A percentile compares a stretch with the other conserved stretches of the same genome.
These are phyloP conservation scores for Cheumatopsyche charites DNA, from an alignment of 1,140 invertebrate species.

Conservation along the genomic window DNA sequence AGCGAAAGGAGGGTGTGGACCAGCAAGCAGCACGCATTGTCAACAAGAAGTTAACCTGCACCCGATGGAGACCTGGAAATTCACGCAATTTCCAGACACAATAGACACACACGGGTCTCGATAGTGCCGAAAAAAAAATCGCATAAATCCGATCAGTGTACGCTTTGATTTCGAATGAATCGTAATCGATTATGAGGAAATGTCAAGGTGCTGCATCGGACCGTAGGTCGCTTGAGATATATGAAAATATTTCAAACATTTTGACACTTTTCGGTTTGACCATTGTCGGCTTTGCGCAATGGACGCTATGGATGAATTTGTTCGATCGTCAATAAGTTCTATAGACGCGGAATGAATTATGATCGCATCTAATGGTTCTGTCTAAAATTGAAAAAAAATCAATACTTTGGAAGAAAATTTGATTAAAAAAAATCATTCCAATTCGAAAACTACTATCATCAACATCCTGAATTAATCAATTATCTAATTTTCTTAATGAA, in stretches of 20 bases:
- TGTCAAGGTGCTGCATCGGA: conserved; percentile 10
- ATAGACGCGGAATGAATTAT: no score
- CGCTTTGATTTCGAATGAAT: conserved; percentile 41
- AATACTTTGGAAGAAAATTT: no score
- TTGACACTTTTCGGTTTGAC: conserved; percentile 47
- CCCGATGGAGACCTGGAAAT: conserved; percentile 41
- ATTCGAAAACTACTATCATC: no score
- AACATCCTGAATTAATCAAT: no score
- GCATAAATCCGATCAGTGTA: conserved; percentile 42
- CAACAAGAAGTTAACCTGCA: conserved; percentile 31
- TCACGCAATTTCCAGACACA: conserved; percentile 40
- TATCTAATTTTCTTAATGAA: no score
- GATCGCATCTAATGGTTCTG: no score
- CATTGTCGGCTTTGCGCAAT: not conserved
- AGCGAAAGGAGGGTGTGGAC: conserved; percentile 29
- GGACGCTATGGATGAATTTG: no score
- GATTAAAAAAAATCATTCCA: no score
- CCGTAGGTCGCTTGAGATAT: not conserved
- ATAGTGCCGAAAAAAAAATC: conserved; percentile 37
- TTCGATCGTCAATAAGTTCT: no score
- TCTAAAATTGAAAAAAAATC: no score
- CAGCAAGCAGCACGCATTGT: conserved; percentile 20
- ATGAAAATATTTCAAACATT: conserved; percentile 47
- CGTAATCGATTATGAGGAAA: conserved; percentile 42
- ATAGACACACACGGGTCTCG: not conserved